Base-by-base conservation (phyloP, 2,888 invertebrate species). In the Synanthedon formicaeformis region DNA sequence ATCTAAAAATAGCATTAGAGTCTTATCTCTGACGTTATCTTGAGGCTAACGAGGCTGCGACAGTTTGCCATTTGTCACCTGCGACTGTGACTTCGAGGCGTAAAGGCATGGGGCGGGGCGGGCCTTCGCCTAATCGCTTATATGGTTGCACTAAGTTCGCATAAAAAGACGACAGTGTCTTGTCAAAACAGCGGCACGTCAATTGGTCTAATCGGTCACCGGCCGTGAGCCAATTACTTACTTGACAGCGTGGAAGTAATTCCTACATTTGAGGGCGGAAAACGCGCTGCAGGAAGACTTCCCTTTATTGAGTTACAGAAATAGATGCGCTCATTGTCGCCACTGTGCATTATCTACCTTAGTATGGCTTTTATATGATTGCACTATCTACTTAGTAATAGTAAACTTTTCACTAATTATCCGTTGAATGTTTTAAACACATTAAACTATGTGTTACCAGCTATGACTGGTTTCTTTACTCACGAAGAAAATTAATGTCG, bases 251-350 rank as follows among this genome's bases (percentile, higher is more conserved):
- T 86, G 84, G 83, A 83, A 85, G 82, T 80, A 83, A 84, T 86
- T 86, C 85, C 78, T 81, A 81, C 83, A 84, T 86, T 84, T 84
- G 82, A 81, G 78, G 81, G 81, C 85, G 85, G 85, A 86, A 83
- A 82, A 71, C 67, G 80, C 72, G 69, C 73, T 70, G 75, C 81
- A 84, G 82, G 81, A 84, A 86, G 77, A 80, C 81, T 85, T 83
- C 84, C 86, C 76, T 81, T 83, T 79, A 80, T 80, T 78, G 68
- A 72, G 72, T 70, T 75, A 77, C 80, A 73, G 57, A 69, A 66
- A 69, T 67, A 65, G 65, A 65, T 53, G 48, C 54, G 23, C 51
- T 56, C 56, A 58, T 59, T 57, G 57, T 56, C 58, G 56, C 57
- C 58, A 57, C 55, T 53, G 51, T 54, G 52, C 51, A 52, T 34